Evolutionary conservation across 2,888 invertebrate species (phyloP).

Genomic region (Balanococcus diminutus): DNA sequence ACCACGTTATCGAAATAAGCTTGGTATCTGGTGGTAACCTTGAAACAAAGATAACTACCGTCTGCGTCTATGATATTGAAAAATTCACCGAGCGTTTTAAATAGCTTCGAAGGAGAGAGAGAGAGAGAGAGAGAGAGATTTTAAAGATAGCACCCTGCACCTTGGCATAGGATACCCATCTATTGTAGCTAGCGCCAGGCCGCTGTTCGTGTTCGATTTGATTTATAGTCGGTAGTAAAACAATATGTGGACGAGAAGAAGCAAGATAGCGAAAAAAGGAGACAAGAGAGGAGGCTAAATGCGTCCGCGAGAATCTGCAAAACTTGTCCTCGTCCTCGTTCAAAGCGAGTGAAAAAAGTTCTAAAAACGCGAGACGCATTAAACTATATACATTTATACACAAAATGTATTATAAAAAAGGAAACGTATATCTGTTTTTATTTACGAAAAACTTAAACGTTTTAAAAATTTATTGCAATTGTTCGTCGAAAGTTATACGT

Average conservation of each 20-base stretch:
- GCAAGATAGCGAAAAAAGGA: neutral
- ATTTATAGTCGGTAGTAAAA: slow-evolving; percentile 14
- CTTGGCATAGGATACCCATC: neutral
- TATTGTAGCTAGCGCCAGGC: neutral
- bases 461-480: slow-evolving; percentile 44
- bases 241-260: slow-evolving; percentile 3
- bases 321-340: neutral
- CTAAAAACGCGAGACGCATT: slow-evolving; percentile 26
- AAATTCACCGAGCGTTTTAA: neutral
- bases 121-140: neutral
- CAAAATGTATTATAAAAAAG: slow-evolving; percentile 42
- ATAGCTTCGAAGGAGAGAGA: neutral
- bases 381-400: slow-evolving; percentile 21
- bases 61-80: neutral
- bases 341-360: neutral
- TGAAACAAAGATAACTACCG: slow-evolving; percentile 1
- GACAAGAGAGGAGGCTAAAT: neutral
- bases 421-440: slow-evolving; percentile 44
- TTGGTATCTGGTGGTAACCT: neutral
- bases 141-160: neutral
- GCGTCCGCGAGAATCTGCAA: neutral
- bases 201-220: neutral
- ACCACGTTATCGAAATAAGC: neutral
- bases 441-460: slow-evolving; percentile 43
- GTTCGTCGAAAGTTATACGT: slow-evolving; percentile 40